Base-by-base conservation (phyloP, 2,113 vertebrate species). In the Canis aureus region DNA sequence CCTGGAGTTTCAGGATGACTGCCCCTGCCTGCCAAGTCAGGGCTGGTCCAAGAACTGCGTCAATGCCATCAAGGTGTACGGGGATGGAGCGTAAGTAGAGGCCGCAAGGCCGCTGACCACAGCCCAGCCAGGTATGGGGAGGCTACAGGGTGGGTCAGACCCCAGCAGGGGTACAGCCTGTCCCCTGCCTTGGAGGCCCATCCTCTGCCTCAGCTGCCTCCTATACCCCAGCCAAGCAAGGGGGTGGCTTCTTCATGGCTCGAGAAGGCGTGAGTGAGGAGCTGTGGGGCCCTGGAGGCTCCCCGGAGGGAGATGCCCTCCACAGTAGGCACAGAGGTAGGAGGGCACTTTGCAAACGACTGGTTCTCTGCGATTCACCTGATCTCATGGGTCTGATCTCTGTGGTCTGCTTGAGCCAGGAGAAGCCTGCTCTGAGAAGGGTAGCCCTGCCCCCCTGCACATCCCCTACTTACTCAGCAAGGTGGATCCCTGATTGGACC, bases 1-100 rank as follows among this genome's bases (percentile, higher is more conserved):
- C 84, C 98, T 99, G 98, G 99, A 99, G 97, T 98, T 99, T 92
- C 98, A 99, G 0, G 99, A 99, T 7, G 99, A 99, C 98, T 99
- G 99, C 85, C 99, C 99, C 96, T 99, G 99, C 99, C 99, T 99
- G 67, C 99, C 99, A 98, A 99, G 99, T 96, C 98, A 98, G 8
- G 99, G 99, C 78, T 99, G 99, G 99, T 98, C 99, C 99, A 99
- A 99, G 97, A 99, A 98, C 98, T 99, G 99, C 62, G 98, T 99
- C 98, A 99, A 99, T 29, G 99, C 99, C 11, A 93, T 99, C 98
- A 99, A 99, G 97, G 99, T 99, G 91, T 99, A 99, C 0, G 99
- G 99, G 12, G 99, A 99, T 0, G 99, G 99, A 98, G 99, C 99
- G 99, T 99, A 98, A 99, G 99, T 99, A 98, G 25, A 1, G 29